Conservation (phyloP, 2,797 vertebrate genomes). For the Cyclopterus lumpus region DNA sequence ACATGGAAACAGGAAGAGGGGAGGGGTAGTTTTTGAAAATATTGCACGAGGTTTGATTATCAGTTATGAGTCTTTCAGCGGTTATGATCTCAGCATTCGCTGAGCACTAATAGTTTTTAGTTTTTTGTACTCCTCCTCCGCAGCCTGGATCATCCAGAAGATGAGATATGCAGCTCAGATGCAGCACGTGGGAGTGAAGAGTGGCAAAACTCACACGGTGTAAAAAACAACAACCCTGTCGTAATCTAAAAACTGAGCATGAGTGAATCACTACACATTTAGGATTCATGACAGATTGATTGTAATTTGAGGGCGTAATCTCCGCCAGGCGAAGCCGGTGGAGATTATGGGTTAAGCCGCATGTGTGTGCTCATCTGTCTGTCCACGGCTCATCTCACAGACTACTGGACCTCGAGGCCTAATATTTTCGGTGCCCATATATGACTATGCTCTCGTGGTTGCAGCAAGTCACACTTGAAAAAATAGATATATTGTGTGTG, state of each 20-base stretch:
- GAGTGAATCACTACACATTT: neutral
- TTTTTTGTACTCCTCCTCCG: constrained; percentile 28
- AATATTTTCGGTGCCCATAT: neutral
- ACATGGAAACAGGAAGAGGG: constrained; percentile 19
- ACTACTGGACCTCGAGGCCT: neutral
- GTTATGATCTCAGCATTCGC: constrained; percentile 20
- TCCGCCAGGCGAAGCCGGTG: neutral
- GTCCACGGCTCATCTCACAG: neutral
- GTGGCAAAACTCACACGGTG: constrained; percentile 30
- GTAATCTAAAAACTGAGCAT: constrained; percentile 17
- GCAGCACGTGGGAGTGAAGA: constrained; percentile 53
- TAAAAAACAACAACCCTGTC: constrained; percentile 23
- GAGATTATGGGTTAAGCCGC: neutral
- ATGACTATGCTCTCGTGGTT: neutral
- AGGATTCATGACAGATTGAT: neutral
- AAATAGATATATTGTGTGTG: neutral
- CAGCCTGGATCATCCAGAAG: constrained; percentile 40
- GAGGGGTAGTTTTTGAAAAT: constrained; percentile 38
- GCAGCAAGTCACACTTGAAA: neutral
- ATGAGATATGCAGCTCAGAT: constrained; percentile 41
- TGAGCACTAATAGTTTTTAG: neutral
- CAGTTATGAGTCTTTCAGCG: constrained; percentile 17
- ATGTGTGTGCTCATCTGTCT: neutral
- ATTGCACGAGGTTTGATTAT: constrained; percentile 41
- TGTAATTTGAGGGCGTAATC: neutral